Percentiles rank a stretch among this genome's conserved stretches.
Evolutionary conservation across 2,113 vertebrate species (phyloP).

Genomic region (Hiodon alosoides): DNA sequence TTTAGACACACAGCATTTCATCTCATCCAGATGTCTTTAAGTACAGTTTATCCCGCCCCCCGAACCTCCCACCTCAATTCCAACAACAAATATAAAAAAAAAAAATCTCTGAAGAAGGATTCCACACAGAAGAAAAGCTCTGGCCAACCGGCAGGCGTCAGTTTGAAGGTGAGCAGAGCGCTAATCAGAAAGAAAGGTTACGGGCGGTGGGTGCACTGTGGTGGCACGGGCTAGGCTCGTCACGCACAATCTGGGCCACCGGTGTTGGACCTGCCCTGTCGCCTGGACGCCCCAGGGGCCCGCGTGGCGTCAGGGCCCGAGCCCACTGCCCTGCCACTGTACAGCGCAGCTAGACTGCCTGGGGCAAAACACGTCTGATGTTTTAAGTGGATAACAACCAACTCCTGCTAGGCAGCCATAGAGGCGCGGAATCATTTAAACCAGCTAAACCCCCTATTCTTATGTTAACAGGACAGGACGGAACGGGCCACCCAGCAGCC

Average conservation of each 20-base stretch:
- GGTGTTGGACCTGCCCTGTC: slow-evolving; percentile 15
- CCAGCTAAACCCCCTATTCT: slow-evolving; percentile 61
- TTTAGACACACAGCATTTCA: slow-evolving; percentile 73
- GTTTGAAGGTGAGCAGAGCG: slow-evolving; percentile 34
- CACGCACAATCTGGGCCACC: no score
- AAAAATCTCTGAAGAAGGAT: slow-evolving; percentile 71
- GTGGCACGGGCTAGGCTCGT: no score
- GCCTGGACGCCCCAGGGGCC: neutral
- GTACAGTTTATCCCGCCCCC: slow-evolving; percentile 58
- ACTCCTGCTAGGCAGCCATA: slow-evolving; percentile 58
- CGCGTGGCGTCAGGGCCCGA: neutral
- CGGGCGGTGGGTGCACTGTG: slow-evolving; percentile 28
- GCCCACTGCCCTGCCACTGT: neutral
- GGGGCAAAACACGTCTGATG: slow-evolving; percentile 19
- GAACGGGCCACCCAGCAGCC: slow-evolving; percentile 66
- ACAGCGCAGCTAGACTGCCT: slow-evolving; percentile 1
- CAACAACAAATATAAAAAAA: slow-evolving; percentile 48
- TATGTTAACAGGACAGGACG: slow-evolving; percentile 68
- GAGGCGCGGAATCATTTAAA: slow-evolving; percentile 63
- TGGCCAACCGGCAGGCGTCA: slow-evolving; percentile 32
- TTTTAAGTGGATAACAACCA: slow-evolving; percentile 66
- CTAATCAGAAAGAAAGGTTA: slow-evolving; percentile 41
- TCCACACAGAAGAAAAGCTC: slow-evolving; percentile 52
- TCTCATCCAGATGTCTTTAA: slow-evolving; percentile 74
- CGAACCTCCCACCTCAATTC: slow-evolving; percentile 36